Percentiles rank a stretch among this genome's conserved stretches.
These are phyloP conservation scores for Nomada ruficornis DNA, from an alignment of 2,888 invertebrate genomes.

Conservation along the genomic window DNA sequence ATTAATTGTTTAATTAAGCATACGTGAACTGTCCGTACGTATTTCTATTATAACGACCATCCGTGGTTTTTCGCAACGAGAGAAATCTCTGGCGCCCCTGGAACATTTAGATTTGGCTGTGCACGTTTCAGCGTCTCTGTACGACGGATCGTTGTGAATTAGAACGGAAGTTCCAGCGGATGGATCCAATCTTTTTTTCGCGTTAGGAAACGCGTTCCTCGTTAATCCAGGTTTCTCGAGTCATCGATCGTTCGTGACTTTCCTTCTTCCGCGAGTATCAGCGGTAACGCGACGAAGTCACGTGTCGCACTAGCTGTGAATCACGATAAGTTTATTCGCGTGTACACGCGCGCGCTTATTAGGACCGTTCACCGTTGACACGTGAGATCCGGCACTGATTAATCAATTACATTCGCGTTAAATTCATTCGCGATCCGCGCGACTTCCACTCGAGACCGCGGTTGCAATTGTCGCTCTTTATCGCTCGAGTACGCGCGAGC, in stretches of 20 bases:
- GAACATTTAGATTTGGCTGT: not conserved
- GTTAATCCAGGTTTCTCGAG: not conserved
- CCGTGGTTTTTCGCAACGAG: not conserved
- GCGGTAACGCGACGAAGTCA: conserved; percentile 11
- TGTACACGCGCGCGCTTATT: conserved; percentile 23
- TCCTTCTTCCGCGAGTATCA: not conserved
- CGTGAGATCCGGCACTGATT: conserved; percentile 60
- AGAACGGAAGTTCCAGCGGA: conserved; percentile 15
- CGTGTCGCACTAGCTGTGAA: conserved; percentile 8
- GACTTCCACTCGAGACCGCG: conserved; percentile 7
- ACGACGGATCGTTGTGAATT: not conserved
- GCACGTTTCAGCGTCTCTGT: not conserved
- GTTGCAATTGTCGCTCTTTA: conserved; percentile 42
- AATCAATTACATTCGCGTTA: conserved; percentile 50
- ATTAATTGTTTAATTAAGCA: conserved; percentile 38
- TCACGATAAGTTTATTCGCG: conserved; percentile 2
- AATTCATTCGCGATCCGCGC: conserved; percentile 51
- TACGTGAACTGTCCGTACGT: conserved; percentile 6
- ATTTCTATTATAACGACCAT: conserved; percentile 6
- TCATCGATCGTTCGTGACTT: not conserved
- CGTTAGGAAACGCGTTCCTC: conserved; percentile 4
- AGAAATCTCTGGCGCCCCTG: conserved; percentile 3
- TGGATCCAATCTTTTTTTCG: not conserved
- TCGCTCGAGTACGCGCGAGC: conserved; percentile 19
- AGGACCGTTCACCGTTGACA: conserved; percentile 30